These are phyloP conservation scores for Synanthedon andrenaeformis DNA, from an alignment of 2,888 invertebrate species.

Conservation along the genomic window DNA sequence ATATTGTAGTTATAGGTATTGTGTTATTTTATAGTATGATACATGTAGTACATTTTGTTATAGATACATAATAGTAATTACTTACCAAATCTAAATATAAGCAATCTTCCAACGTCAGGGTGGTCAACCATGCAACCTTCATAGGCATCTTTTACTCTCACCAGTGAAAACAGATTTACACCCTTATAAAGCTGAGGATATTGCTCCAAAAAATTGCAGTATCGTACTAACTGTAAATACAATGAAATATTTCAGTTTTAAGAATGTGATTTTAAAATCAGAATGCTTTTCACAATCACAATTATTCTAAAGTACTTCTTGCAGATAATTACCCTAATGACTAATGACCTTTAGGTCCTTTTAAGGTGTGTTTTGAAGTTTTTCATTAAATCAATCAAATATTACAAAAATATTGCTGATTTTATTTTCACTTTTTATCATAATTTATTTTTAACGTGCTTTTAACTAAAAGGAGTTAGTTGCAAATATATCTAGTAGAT, in stretches of 20 bases:
- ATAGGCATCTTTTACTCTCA: conserved; percentile 34
- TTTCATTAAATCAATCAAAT: neutral
- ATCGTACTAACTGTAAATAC: conserved; percentile 42
- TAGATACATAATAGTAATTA: neutral
- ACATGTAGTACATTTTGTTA: no score
- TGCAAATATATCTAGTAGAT: no score
- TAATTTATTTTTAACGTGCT: no score
- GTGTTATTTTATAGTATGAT: no score
- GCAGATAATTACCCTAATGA: no score
- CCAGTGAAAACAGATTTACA: conserved; percentile 49
- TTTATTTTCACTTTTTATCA: no score
- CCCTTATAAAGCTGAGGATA: conserved; percentile 39
- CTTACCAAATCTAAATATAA: conserved; percentile 50
- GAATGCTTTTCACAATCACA: no score
- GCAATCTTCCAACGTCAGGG: conserved; percentile 44
- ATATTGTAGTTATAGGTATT: no score
- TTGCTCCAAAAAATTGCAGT: conserved; percentile 42
- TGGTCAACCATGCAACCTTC: conserved; percentile 43
- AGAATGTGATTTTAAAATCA: neutral
- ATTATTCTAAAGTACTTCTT: no score
- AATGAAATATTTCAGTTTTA: conserved; percentile 1
- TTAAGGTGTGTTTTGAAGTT: neutral
- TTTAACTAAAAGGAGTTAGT: no score
- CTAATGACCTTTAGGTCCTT: neutral
- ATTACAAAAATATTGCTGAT: no score